These are phyloP conservation scores for Xiphias gladius DNA, from an alignment of 2,113 vertebrate genomes.

Conservation along the genomic window DNA sequence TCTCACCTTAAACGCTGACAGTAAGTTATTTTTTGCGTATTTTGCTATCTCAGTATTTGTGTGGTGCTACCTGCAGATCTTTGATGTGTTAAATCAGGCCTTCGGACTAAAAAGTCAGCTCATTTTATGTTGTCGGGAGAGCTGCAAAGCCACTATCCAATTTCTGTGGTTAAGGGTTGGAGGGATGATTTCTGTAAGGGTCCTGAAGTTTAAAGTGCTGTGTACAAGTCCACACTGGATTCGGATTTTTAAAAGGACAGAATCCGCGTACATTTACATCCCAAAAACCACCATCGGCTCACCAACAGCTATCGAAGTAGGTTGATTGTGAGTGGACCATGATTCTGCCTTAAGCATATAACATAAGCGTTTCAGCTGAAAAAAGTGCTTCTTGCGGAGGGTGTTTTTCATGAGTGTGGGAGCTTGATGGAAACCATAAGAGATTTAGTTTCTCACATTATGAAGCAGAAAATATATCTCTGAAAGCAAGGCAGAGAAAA, in stretches of 20 bases:
- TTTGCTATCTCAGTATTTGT: not conserved
- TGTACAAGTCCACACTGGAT: not conserved
- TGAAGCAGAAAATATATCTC: not conserved
- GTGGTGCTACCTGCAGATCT: not conserved
- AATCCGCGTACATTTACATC: not conserved
- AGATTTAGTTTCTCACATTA: not conserved
- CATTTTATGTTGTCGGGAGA: not conserved
- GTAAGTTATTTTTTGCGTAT: conserved; percentile 54
- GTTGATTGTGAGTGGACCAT: not conserved
- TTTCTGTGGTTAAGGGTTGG: not conserved
- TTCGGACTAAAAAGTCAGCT: not conserved
- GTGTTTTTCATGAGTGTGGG: not conserved
- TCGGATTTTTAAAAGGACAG: not conserved
- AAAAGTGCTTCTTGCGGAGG: not conserved
- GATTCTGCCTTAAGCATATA: not conserved
- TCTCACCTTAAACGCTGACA: conserved; percentile 41
- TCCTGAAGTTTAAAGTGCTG: not conserved
- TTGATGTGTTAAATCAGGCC: not conserved
- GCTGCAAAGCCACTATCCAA: not conserved
- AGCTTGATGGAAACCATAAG: conserved; percentile 25
- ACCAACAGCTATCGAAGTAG: too few relatives aligned
- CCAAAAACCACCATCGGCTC: too few relatives aligned
- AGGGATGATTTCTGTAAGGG: not conserved
- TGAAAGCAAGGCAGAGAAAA: not conserved
- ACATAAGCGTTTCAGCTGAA: not conserved